Conservation (phyloP, 2,113 vertebrate genomes). For the Phrynosoma platyrhinos region DNA sequence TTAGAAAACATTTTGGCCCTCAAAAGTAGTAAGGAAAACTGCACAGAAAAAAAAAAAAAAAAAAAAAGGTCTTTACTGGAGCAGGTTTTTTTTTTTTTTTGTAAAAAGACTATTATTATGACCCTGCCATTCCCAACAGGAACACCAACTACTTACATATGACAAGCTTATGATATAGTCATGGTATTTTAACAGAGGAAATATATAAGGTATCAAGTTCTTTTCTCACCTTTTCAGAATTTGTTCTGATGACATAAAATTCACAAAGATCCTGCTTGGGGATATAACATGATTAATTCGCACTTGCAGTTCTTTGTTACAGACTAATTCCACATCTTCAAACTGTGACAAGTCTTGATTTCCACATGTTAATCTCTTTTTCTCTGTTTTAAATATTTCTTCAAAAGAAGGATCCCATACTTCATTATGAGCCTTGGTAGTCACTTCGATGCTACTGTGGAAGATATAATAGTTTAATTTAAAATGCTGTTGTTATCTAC, state of each 20-base stretch:
- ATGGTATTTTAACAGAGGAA: neutral
- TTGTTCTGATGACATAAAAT: conserved; percentile 75
- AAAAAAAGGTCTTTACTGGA: no score
- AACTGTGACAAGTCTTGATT: conserved; percentile 38
- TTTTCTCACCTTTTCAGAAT: conserved; percentile 84
- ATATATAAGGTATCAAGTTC: neutral
- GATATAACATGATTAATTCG: conserved; percentile 85
- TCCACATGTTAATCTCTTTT: conserved; percentile 33
- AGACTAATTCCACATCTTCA: conserved; percentile 61
- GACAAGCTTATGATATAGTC: neutral
- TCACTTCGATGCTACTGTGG: conserved; percentile 64
- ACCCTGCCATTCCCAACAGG: no score
- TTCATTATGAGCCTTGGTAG: conserved; percentile 62
- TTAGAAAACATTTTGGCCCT: no score
- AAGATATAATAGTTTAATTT: neutral
- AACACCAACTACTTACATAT: neutral
- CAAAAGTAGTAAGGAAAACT: no score
- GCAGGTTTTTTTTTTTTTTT: neutral
- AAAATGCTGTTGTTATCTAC: neutral
- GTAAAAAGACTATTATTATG: neutral
- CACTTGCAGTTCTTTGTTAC: conserved; percentile 76
- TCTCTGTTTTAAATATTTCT: conserved; percentile 64
- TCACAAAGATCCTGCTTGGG: conserved; percentile 90
- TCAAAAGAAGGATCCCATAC: conserved; percentile 77
- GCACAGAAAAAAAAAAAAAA: no score